Evolutionary conservation across 2,888 invertebrate species (phyloP).

Genomic region (Amorpha juglandis): DNA sequence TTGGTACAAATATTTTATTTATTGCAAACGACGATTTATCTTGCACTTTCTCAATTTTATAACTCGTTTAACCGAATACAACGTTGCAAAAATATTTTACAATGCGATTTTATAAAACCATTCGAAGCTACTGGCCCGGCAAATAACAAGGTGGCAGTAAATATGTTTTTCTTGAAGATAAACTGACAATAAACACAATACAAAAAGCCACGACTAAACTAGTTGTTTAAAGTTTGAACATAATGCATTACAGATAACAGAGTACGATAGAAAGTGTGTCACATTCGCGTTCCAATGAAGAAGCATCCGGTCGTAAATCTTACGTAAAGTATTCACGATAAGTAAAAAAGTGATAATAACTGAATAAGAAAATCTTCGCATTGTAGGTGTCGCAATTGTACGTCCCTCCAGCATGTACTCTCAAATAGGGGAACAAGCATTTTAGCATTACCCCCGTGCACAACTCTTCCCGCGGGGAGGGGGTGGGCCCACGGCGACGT

Average conservation of each 20-base stretch:
- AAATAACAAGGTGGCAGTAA: conserved; percentile 19
- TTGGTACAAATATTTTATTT: neutral
- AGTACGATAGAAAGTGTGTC: conserved; percentile 77
- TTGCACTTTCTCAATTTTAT: conserved; percentile 5
- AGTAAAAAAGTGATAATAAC: conserved; percentile 58
- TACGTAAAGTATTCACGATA: conserved; percentile 71
- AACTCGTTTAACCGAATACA: neutral
- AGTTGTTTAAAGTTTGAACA: conserved; percentile 70
- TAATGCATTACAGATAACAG: conserved; percentile 72
- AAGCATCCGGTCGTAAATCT: conserved; percentile 79
- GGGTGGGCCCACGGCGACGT: conserved; percentile 84
- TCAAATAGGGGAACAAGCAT: conserved; percentile 85
- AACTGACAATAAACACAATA: conserved; percentile 62
- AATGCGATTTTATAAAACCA: neutral
- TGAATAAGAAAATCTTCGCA: conserved; percentile 54
- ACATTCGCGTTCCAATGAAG: conserved; percentile 77
- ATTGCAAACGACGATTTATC: neutral
- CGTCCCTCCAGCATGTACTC: conserved; percentile 83
- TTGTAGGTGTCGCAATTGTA: conserved; percentile 58
- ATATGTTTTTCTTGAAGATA: conserved; percentile 43
- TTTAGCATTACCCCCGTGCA: conserved; percentile 85
- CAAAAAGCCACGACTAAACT: conserved; percentile 58
- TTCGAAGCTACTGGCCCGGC: conserved; percentile 4
- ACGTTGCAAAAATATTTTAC: neutral
- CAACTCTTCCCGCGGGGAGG: conserved; percentile 83